Evolutionary conservation across 2,113 vertebrate genomes (phyloP).

Genomic region (Cnemophilus loriae): DNA sequence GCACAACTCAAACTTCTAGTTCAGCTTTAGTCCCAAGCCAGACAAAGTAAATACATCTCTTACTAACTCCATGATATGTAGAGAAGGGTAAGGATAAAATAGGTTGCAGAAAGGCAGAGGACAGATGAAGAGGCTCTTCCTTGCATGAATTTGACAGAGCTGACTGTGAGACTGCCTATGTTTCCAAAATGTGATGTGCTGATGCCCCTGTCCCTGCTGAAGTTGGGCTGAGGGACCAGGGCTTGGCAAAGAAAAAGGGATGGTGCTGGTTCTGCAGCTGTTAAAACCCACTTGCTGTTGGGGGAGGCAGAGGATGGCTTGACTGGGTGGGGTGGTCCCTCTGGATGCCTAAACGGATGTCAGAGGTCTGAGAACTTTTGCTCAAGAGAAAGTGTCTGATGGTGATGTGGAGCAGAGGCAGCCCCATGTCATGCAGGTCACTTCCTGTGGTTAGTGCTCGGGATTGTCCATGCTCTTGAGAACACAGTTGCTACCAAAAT

Average conservation of each 20-base stretch:
- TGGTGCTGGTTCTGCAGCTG: neutral
- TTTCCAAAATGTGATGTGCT: neutral
- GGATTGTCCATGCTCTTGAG: neutral
- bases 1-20: neutral
- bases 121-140: neutral
- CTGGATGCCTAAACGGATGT: neutral
- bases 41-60: neutral
- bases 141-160: neutral
- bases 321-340: neutral
- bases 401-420: neutral
- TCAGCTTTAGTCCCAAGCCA: neutral
- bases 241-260: neutral
- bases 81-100: neutral
- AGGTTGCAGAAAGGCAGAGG: neutral
- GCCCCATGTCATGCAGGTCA: rapidly evolving
- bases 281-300: neutral
- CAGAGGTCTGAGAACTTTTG: neutral
- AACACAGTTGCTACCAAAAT: neutral
- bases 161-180: rapidly evolving
- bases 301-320: neutral
- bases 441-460: rapidly evolving
- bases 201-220: too few species aligned
- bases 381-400: neutral
- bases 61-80: neutral
- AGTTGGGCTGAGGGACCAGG: neutral